Conservation (phyloP, 1,140 invertebrate genomes). For the Teleogryllus occipitalis region DNA sequence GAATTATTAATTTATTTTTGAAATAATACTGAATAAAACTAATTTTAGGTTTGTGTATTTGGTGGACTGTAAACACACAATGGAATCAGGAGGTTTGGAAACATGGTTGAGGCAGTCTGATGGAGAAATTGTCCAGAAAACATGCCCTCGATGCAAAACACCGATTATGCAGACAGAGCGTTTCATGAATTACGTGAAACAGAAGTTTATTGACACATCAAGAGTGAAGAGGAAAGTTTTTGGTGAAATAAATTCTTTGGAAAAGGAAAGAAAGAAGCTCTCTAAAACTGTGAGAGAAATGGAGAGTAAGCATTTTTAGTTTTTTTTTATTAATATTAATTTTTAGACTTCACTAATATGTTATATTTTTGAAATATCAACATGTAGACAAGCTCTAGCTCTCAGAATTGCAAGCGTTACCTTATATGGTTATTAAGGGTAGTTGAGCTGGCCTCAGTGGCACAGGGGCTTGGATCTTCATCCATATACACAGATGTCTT, state of each 20-base stretch:
- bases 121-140: constrained; percentile 43
- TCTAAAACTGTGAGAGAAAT: background rate
- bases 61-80: constrained; percentile 52
- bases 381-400: too few relatives aligned
- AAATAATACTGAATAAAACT: background rate
- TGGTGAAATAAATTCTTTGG: constrained; percentile 28
- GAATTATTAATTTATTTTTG: background rate
- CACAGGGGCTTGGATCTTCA: too few relatives aligned
- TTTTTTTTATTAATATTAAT: too few relatives aligned
- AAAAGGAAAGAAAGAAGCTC: background rate
- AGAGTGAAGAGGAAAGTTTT: constrained; percentile 44
- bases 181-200: constrained; percentile 50
- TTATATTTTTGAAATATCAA: too few relatives aligned
- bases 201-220: constrained; percentile 43
- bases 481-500: too few relatives aligned
- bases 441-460: too few relatives aligned
- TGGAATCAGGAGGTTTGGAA: constrained; percentile 51
- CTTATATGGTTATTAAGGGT: too few relatives aligned
- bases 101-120: constrained; percentile 38
- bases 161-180: constrained; percentile 49
- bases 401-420: too few relatives aligned
- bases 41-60: constrained; percentile 47
- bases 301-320: background rate
- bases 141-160: constrained; percentile 54
- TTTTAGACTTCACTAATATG: too few relatives aligned